Base-by-base conservation (phyloP, 2,888 invertebrate species). In the Cylindroiulus punctatus region DNA sequence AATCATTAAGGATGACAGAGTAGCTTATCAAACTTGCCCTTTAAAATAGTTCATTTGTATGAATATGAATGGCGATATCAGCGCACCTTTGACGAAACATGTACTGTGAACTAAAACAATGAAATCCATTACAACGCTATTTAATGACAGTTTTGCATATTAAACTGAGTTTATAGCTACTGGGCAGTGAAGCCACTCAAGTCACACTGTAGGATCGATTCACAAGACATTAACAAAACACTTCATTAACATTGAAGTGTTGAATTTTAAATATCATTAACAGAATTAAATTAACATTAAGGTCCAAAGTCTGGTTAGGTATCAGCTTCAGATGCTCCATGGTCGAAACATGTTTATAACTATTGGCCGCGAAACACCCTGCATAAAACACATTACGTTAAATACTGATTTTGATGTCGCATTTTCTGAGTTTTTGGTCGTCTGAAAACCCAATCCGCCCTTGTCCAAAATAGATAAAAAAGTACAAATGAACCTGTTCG, bases 1-100 rank as follows among this genome's bases (percentile, higher is more conserved):
- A 30, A 76, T 76, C 30, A 26, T 14, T 26, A 30, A 26, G 30
- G 76, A 76, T 76, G 76, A 30, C 76, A 14, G 30, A 26, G 14
- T 76, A 76, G 30, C 76, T 76, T 76, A 65, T 76, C 30, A 30
- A 30, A 30, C 30, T 26, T 76, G 30, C 30, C 76, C 76, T 76
- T 30, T 76, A 17, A 76, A 30, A n/a, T 19, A 30, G 14, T 30
- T 30, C 65, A 26, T 26, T 26, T 10, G 26, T 65, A 26, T 57
- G n/a, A 65, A 65, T n/a, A n/a, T n/a, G n/a, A 12, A 26, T 65
- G 26, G 26, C 26, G 8, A 65, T 65, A 10, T 12, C 26, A 65
- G n/a, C 26, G 12, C 12, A 65, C 10, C 26, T 26, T 57, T 57
- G 4, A 57, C 22, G n/a, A n/a, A n/a, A 14, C 22, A 22, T 22